Evolutionary conservation across 2,797 vertebrate species (phyloP), one percentile per base, ranked within the genome.

Genomic region (Crenuchus spilurus): DNA sequence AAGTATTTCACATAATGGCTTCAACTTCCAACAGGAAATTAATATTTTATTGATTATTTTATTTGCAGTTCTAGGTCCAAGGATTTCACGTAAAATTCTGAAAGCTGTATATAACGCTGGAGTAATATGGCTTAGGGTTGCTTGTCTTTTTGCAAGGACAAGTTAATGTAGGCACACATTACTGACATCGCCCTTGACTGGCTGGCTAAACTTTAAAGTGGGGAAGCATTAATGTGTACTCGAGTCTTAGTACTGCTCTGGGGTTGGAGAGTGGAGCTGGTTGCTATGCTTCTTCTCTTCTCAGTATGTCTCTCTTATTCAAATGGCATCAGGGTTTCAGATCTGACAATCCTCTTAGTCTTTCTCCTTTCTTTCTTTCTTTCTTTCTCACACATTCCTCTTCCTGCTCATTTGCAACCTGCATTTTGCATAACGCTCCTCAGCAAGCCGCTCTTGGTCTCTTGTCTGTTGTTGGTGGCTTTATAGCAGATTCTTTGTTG

Each of bases 371-470:
- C 54, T 58, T 39, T 22, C 20, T 64, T 26, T 48, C 42, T 54
- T 51, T 39, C 46, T 51, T n/a, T 48, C 49, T 67, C 28, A 30
- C 60, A 30, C 31, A 26, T 61, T 31, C 11, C 60, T 39, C 49
- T 78, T 78, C 78, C 75, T 70, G 69, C 65, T 80, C 22, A 72
- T 80, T 83, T 83, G 75, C 78, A 80, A 80, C 72, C 74, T 63
- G 60, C 28, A 67, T 75, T 82, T 78, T 61, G 76, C 76, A 78
- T 64, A 57, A 58, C 54, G 63, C 70, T 55, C 72, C 70, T 58
- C 72, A 70, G 64, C 54, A 54, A 35, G 63, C 48, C 44, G n/a
- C 72, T 73, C 41, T 66, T 42, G n/a, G 24, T 33, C 74, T 58
- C 74, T 76, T 76, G 74, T 81, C 58, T 74, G 77, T 39, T 41